Conservation (phyloP, 64 coral and sea anemone species). For the Platygyra sinensis region DNA sequence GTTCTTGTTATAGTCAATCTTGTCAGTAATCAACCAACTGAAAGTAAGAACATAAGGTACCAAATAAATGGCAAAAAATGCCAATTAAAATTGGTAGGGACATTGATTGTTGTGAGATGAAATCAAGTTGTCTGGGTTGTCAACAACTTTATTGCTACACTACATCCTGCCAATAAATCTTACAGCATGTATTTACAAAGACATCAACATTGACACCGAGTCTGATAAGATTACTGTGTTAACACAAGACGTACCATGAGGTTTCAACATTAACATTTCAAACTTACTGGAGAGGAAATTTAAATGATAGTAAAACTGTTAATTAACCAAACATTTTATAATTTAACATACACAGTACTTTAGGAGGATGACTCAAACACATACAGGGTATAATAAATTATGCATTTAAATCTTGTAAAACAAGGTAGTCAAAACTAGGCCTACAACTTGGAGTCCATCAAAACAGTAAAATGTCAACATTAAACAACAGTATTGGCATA, state of each 20-base stretch:
- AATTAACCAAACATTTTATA: not conserved
- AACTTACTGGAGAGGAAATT: not conserved
- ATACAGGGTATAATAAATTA: not conserved
- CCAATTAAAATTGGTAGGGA: not conserved
- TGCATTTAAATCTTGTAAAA: not conserved
- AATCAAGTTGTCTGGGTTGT: not conserved
- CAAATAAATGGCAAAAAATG: not conserved
- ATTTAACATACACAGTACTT: constrained; percentile 1
- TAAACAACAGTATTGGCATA: no score
- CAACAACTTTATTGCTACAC: not conserved
- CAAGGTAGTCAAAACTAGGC: not conserved
- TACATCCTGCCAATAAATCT: not conserved
- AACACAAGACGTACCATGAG: no score
- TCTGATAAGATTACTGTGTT: no score
- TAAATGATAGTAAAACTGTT: not conserved
- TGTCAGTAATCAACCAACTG: not conserved
- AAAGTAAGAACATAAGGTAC: not conserved
- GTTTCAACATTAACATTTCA: not conserved
- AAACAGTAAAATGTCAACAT: no score
- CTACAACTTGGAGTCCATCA: not conserved
- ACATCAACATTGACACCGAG: no score
- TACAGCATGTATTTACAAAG: not conserved
- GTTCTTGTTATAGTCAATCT: not conserved
- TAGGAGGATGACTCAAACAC: not conserved
- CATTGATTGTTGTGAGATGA: not conserved